Conservation (phyloP, 37 sponge, comb jelly and placozoan species). For the Ianthella basta region DNA sequence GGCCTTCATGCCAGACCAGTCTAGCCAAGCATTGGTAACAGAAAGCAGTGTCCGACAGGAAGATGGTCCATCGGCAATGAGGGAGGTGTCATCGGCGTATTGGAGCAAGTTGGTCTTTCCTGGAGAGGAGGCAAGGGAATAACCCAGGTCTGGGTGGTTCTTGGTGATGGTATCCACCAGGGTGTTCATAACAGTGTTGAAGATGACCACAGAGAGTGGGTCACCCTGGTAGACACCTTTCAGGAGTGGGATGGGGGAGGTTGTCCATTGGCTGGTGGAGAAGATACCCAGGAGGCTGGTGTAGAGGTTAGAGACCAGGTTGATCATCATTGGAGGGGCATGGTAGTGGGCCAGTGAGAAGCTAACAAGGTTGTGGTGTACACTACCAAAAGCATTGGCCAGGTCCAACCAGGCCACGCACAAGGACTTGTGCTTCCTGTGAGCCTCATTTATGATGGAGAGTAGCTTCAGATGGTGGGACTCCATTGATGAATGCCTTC, state of each 20-base stretch:
- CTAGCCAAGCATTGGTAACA: constrained; percentile 16
- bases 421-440: constrained; percentile 21
- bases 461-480: neutral
- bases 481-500: too few relatives aligned
- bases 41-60: neutral
- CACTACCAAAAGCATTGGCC: constrained; percentile 37
- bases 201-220: constrained; percentile 29
- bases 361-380: constrained; percentile 18
- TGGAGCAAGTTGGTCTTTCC: neutral
- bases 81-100: constrained; percentile 47
- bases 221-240: constrained; percentile 37
- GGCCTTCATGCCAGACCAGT: constrained; percentile 38
- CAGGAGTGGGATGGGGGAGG: neutral
- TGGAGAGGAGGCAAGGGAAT: neutral
- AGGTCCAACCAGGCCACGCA: constrained; percentile 25
- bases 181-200: constrained; percentile 45
- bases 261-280: neutral
- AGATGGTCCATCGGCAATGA: constrained; percentile 21
- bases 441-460: neutral
- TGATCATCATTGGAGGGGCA: neutral
- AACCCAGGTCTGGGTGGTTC: neutral
- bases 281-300: neutral
- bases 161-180: constrained; percentile 19
- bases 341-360: constrained; percentile 25
- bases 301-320: constrained; percentile 9